These are phyloP conservation scores for Clanis bilineata DNA, from an alignment of 2,888 invertebrate genomes.

Conservation along the genomic window DNA sequence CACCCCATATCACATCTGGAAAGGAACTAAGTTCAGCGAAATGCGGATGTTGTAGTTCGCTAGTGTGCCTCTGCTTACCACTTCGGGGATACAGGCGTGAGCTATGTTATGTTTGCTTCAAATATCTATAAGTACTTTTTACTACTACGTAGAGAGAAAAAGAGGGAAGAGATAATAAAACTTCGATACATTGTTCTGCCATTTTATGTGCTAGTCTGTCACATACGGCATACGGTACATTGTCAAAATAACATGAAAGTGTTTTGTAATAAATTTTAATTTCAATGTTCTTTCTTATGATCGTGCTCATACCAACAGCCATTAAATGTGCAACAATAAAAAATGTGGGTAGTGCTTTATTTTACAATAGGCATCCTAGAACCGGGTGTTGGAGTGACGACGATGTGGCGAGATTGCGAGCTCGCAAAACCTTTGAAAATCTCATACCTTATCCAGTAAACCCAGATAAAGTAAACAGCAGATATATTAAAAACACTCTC, in stretches of 20 bases:
- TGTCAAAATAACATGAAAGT: conserved; percentile 28
- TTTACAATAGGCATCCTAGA: conserved; percentile 42
- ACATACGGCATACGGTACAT: not conserved
- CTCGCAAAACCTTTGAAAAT: conserved; percentile 60
- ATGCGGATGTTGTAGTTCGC: no score
- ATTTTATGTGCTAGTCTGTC: not conserved
- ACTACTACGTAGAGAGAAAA: no score
- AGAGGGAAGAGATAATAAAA: no score
- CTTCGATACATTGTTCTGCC: no score
- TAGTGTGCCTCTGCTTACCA: no score
- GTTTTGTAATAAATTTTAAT: conserved; percentile 29
- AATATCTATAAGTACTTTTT: no score
- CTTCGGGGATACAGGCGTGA: no score
- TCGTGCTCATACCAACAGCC: conserved; percentile 47
- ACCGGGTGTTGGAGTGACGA: conserved; percentile 61
- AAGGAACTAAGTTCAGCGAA: no score
- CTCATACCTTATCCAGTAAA: conserved; percentile 47
- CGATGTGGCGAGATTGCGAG: conserved; percentile 60
- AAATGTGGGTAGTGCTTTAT: conserved; percentile 63
- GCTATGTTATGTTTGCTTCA: no score
- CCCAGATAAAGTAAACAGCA: conserved; percentile 54
- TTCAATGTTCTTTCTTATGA: conserved; percentile 60
- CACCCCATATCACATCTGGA: no score
- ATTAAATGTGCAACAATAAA: conserved; percentile 34
- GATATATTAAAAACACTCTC: conserved; percentile 52